A percentile compares a stretch with the other conserved stretches of the same genome.
Conservation (phyloP, 2,113 vertebrate species). For the Crotalus tigris region DNA sequence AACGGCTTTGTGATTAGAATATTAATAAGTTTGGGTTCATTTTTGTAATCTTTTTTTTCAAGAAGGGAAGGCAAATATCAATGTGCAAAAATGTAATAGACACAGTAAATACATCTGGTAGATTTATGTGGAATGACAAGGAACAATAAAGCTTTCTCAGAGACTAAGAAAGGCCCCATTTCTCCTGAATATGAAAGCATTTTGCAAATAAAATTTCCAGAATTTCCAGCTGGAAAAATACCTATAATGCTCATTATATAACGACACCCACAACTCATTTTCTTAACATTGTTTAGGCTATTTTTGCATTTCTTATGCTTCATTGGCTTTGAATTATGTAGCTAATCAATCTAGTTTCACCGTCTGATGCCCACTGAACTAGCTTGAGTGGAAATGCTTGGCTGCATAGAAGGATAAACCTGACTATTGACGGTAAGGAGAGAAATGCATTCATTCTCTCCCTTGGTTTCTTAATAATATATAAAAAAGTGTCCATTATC, state of each 20-base stretch:
- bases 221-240: slow-evolving; percentile 2
- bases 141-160: background rate
- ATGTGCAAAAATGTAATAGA: background rate
- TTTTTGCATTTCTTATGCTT: slow-evolving; percentile 18
- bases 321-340: background rate
- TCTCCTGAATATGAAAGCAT: slow-evolving; percentile 4
- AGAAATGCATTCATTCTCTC: background rate
- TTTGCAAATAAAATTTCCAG: background rate
- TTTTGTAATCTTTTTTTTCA: background rate
- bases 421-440: background rate
- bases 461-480: background rate
- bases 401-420: slow-evolving; percentile 2
- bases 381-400: background rate
- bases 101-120: background rate
- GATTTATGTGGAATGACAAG: background rate
- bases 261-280: slow-evolving; percentile 30
- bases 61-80: background rate
- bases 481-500: background rate
- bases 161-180: slow-evolving; percentile 13
- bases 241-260: background rate
- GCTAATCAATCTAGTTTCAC: slow-evolving; percentile 11
- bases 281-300: slow-evolving; percentile 25
- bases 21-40: background rate
- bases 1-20: background rate
- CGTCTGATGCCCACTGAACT: slow-evolving; percentile 17